Evolutionary conservation across 2,797 vertebrate genomes (phyloP).

Genomic region (Xiphophorus birchmanni): DNA sequence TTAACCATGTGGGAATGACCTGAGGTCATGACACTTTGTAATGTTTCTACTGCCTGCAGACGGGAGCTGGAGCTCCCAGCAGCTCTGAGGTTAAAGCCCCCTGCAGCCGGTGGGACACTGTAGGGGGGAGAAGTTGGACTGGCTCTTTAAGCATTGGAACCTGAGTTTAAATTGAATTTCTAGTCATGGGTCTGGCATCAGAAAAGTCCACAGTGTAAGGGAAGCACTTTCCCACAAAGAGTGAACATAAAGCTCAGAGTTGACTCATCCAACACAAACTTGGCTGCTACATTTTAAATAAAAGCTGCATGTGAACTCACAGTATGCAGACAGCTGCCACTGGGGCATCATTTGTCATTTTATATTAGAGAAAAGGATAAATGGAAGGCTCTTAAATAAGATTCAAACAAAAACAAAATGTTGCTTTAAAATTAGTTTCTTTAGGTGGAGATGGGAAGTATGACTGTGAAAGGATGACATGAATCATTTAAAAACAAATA

Average conservation of each 20-base stretch:
- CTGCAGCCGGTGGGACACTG: constrained; percentile 52
- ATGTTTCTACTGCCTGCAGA: constrained; percentile 22
- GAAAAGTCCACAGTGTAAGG: background rate
- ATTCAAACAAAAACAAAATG: background rate
- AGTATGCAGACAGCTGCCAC: background rate
- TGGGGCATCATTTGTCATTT: background rate
- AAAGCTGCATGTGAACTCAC: constrained; percentile 1
- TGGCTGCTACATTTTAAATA: background rate
- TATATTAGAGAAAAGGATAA: background rate
- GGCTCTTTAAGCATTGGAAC: background rate
- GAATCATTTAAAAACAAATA: background rate
- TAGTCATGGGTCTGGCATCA: background rate
- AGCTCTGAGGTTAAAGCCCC: constrained; percentile 56
- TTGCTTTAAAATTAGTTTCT: background rate
- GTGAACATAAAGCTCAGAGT: background rate
- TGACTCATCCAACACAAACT: background rate
- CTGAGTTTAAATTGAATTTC: background rate
- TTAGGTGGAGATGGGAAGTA: background rate
- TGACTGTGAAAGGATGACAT: background rate
- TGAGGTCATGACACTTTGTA: background rate
- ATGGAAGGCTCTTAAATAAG: background rate
- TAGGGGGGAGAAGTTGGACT: background rate
- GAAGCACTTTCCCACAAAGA: background rate
- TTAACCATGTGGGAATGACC: constrained; percentile 1
- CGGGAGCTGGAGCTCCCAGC: constrained; percentile 8